Base-by-base conservation (phyloP, 2,113 vertebrate genomes). In the Formicarius rufipectus region DNA sequence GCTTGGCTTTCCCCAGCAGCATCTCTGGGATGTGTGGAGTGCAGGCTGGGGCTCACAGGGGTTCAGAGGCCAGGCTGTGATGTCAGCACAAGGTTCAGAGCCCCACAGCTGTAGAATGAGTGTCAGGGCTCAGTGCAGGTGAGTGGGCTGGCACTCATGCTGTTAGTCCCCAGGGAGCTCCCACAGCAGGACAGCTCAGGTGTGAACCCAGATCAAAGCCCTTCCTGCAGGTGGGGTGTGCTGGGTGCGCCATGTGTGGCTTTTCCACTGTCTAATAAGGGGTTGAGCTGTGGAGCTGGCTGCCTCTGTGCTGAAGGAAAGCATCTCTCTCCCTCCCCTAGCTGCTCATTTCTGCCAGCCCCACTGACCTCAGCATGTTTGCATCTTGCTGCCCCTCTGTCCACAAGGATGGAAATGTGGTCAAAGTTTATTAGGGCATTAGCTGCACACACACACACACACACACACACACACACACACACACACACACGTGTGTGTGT, bases 391-490 rank as follows among this genome's bases (percentile, higher is more conserved):
- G 0, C 23, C 79, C 64, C 83, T 72, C 88, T 52, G 68, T 81
- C 79, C 76, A 53, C 30, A 1, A 7, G 47, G 59, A 77, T 74
- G 64, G 89, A 88, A 95, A 84, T 11, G 39, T 44, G 93, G 94
- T 95, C 91, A 95, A 92, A 97, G 93, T 96, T 95, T 86, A 96
- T 77, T 66, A 84, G 73, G 22, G 58, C 0, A 1, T 55, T 92
- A 95, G 90, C 59, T 6, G 3, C n/a, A 40, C 31, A 2, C 22
- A 40, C 15, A 12, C 1, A 0, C 7, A 40, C 15, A 12, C 1
- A 0, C 7, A 40, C 15, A 12, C 1, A 0, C 7, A 40, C 15
- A 12, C 1, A 0, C 7, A 40, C 15, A 12, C 1, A 0, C n/a
- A 40, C 31, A 2, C 22, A 40, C 15, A 12, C 1, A 0, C 7